Conservation (phyloP, 2,797 vertebrate genomes). For the Brotula barbata region DNA sequence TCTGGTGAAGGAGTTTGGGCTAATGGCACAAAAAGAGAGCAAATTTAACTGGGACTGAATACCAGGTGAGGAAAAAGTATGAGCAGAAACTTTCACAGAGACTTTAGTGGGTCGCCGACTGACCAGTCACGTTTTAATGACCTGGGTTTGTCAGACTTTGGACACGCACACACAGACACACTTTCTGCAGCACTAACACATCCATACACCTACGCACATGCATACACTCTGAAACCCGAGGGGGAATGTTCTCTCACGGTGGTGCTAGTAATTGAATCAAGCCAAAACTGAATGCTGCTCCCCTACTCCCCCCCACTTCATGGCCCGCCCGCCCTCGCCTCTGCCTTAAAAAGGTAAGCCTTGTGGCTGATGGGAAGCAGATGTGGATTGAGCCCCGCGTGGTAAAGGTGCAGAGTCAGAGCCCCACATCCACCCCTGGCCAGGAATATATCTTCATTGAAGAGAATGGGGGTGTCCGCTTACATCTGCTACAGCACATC, state of each 20-base stretch:
- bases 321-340: slow-evolving; percentile 41
- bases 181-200: background rate
- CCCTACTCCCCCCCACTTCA: slow-evolving; percentile 27
- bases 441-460: slow-evolving; percentile 82
- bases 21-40: background rate
- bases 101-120: slow-evolving; percentile 36
- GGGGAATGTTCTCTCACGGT: slow-evolving; percentile 74
- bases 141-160: slow-evolving; percentile 23
- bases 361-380: slow-evolving; percentile 84
- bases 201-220: slow-evolving; percentile 39
- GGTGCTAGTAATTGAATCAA: slow-evolving; percentile 91
- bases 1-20: background rate
- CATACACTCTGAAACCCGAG: slow-evolving; percentile 56
- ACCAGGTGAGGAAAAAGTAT: slow-evolving; percentile 33
- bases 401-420: slow-evolving; percentile 80
- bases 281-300: slow-evolving; percentile 80
- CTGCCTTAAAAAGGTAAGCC: slow-evolving; percentile 78
- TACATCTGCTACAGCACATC: slow-evolving; percentile 76
- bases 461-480: slow-evolving; percentile 76
- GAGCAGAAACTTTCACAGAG: slow-evolving; percentile 17
- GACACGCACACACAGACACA: background rate
- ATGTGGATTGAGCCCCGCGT: slow-evolving; percentile 78
- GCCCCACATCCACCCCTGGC: slow-evolving; percentile 71
- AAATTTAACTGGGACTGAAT: slow-evolving; percentile 16
- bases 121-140: slow-evolving; percentile 42